phyloP scores from a whole-genome alignment of 1,140 invertebrate genomes.

The Drosophila rufa region DNA sequence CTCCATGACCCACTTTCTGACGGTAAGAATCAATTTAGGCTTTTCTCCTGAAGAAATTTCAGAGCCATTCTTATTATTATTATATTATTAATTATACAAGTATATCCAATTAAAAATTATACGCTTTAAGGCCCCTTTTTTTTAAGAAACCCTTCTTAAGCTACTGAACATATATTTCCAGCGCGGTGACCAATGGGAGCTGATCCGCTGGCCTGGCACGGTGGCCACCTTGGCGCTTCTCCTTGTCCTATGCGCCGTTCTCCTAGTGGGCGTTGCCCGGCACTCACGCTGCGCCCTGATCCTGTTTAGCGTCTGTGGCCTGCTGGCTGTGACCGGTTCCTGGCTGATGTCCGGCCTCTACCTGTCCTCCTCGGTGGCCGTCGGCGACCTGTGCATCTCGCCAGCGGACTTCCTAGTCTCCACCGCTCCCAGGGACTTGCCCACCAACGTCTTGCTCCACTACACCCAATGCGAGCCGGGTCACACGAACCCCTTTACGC shows the following conservation, averaged over 20 bases:
- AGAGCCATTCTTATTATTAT: not conserved
- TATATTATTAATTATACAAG: too few relatives aligned
- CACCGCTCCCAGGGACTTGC: constrained; percentile 90
- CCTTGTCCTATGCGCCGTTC: constrained; percentile 91
- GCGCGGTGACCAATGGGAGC: constrained; percentile 87
- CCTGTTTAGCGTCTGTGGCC: constrained; percentile 90
- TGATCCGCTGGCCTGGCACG: constrained; percentile 91
- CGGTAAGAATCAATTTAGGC: constrained; percentile 82
- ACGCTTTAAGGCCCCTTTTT: too few relatives aligned
- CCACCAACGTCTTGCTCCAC: constrained; percentile 90
- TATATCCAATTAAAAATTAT: too few relatives aligned
- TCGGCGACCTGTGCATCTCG: constrained; percentile 91
- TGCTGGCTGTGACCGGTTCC: constrained; percentile 95
- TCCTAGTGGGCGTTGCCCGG: constrained; percentile 92
- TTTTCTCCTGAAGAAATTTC: not conserved
- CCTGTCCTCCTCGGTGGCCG: constrained; percentile 91
- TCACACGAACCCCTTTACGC: constrained; percentile 92
- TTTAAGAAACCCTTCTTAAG: not conserved
- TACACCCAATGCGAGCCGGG: constrained; percentile 93
- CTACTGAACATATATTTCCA: constrained; percentile 40
- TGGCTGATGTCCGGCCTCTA: constrained; percentile 95
- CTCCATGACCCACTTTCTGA: constrained; percentile 88
- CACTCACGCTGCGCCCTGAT: constrained; percentile 89
- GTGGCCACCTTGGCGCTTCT: constrained; percentile 91
- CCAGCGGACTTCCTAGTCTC: constrained; percentile 92